Evolutionary conservation across 1,140 invertebrate genomes (phyloP).

Genomic region (Leptopilina boulardi): DNA sequence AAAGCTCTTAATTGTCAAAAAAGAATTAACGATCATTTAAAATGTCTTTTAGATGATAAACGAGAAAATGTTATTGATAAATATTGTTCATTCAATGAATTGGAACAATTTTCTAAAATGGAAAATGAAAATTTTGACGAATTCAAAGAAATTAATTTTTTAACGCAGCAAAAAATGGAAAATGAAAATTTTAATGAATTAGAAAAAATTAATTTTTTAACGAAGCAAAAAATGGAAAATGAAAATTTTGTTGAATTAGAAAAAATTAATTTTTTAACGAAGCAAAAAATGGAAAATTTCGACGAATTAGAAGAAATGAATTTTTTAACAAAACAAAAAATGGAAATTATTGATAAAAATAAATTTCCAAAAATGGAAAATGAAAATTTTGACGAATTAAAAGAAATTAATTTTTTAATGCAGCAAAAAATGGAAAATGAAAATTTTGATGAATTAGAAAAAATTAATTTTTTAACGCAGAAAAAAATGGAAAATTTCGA

Average conservation of each 20-base stretch:
- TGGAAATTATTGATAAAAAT: neutral
- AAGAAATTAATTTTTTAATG: too few relatives aligned
- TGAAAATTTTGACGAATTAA: slow-evolving; percentile 9
- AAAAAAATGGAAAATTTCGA: neutral
- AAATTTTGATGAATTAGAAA: neutral
- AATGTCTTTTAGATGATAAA: neutral
- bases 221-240: too few relatives aligned
- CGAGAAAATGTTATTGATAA: neutral
- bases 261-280: too few relatives aligned
- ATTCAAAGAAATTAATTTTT: too few relatives aligned
- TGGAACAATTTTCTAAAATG: neutral
- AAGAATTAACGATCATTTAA: neutral
- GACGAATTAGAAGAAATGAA: too few relatives aligned
- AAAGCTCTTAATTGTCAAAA: neutral
- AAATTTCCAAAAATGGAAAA: neutral
- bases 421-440: neutral
- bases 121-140: neutral
- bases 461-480: too few relatives aligned
- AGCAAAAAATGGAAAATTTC: neutral
- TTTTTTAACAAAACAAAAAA: too few relatives aligned
- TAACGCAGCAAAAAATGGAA: neutral
- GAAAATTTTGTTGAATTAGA: too few relatives aligned
- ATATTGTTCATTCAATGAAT: neutral
- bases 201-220: too few relatives aligned
- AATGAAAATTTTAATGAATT: slow-evolving; percentile 1